Percentiles rank a stretch among this genome's conserved stretches.
These are phyloP conservation scores for Orius insidiosus DNA, from an alignment of 1,140 invertebrate species.

Conservation along the genomic window DNA sequence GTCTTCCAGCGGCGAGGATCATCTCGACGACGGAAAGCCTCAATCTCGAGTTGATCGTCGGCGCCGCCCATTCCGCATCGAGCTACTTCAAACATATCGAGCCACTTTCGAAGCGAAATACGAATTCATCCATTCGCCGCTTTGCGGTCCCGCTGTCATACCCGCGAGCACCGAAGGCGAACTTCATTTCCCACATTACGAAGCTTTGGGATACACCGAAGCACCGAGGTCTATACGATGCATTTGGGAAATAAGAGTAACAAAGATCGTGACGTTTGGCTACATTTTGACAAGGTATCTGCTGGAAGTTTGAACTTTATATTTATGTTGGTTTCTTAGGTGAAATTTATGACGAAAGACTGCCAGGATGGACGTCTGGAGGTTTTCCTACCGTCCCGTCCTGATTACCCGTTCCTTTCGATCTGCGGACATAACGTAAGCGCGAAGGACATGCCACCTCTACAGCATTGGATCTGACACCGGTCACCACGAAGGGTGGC, in stretches of 20 bases:
- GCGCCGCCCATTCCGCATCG: slow-evolving; percentile 58
- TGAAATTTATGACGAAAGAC: slow-evolving; percentile 53
- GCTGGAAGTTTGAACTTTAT: slow-evolving; percentile 30
- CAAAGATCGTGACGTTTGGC: slow-evolving; percentile 60
- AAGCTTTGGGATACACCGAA: slow-evolving; percentile 57
- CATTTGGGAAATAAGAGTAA: slow-evolving; percentile 71
- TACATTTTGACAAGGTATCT: slow-evolving; percentile 73
- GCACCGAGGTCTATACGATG: slow-evolving; percentile 61
- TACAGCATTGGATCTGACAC: slow-evolving; percentile 49
- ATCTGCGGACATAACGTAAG: slow-evolving; percentile 71
- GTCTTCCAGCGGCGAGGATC: slow-evolving; percentile 14
- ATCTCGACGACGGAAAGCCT: slow-evolving; percentile 35
- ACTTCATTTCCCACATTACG: slow-evolving; percentile 59
- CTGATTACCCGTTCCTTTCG: slow-evolving; percentile 46
- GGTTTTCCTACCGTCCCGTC: slow-evolving; percentile 48
- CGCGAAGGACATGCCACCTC: slow-evolving; percentile 53
- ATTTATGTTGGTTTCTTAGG: too few relatives aligned
- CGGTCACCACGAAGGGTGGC: slow-evolving; percentile 39
- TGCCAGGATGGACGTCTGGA: slow-evolving; percentile 73
- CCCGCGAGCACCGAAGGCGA: slow-evolving; percentile 62
- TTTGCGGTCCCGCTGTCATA: slow-evolving; percentile 65
- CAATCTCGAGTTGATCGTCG: slow-evolving; percentile 60
- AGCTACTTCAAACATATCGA: slow-evolving; percentile 72
- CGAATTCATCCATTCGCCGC: slow-evolving; percentile 70
- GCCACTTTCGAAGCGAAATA: slow-evolving; percentile 69